Evolutionary conservation across 2,113 vertebrate species (phyloP).

Genomic region (Coregonus clupeaformis): DNA sequence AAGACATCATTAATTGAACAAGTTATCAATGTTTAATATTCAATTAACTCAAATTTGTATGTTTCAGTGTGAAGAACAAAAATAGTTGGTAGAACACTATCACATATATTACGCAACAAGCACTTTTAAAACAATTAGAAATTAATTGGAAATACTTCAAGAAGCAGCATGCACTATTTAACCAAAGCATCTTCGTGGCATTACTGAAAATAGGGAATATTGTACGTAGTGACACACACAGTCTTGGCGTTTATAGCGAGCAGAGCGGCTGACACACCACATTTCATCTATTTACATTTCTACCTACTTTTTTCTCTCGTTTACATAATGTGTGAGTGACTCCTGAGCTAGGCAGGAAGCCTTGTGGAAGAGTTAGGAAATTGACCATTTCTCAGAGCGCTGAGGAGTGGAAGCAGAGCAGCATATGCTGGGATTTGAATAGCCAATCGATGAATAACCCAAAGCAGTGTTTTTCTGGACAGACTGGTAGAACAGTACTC

Average conservation of each 20-base stretch:
- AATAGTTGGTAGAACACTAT: too few relatives aligned
- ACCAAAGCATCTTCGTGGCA: not conserved
- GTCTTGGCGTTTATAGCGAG: not conserved
- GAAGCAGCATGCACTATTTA: not conserved
- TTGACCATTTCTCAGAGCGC: slow-evolving; percentile 71
- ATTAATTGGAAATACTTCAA: slow-evolving; percentile 15
- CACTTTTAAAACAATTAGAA: not conserved
- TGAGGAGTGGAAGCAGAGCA: slow-evolving; percentile 67
- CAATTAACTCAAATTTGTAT: too few relatives aligned
- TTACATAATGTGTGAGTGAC: slow-evolving; percentile 68
- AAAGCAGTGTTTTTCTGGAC: slow-evolving; percentile 86
- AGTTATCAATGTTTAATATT: too few relatives aligned
- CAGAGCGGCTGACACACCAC: slow-evolving; percentile 13
- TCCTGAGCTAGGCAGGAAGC: slow-evolving; percentile 60
- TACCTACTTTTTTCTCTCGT: slow-evolving; percentile 57
- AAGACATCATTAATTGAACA: not conserved
- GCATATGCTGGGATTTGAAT: slow-evolving; percentile 89
- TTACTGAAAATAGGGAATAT: slow-evolving; percentile 11
- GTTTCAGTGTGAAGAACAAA: too few relatives aligned
- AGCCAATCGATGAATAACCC: slow-evolving; percentile 99
- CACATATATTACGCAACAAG: not conserved
- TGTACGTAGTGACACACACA: slow-evolving; percentile 8
- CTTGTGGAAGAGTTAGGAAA: slow-evolving; percentile 71
- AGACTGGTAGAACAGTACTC: slow-evolving; percentile 70
- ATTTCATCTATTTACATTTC: slow-evolving; percentile 62